Conservation (phyloP, 2,113 vertebrate genomes). For the Saiga tatarica region DNA sequence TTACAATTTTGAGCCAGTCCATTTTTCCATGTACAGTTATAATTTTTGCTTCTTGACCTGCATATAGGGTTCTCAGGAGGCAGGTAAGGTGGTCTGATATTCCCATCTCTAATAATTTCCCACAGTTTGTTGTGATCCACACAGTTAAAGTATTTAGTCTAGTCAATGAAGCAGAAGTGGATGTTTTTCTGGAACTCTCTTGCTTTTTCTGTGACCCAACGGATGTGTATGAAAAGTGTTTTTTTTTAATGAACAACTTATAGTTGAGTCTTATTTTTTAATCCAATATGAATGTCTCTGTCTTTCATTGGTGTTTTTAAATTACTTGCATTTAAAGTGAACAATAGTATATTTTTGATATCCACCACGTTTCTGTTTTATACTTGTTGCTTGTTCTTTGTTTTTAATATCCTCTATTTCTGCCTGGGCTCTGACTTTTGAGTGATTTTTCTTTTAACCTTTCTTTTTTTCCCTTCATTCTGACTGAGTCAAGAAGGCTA, state of each 20-base stretch:
- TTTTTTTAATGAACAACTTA: background rate
- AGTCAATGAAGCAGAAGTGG: too few relatives aligned
- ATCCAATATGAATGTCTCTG: background rate
- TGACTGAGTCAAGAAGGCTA: background rate
- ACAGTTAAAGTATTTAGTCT: too few relatives aligned
- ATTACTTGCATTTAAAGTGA: background rate
- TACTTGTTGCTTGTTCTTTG: background rate
- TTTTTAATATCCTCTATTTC: background rate
- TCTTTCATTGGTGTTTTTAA: background rate
- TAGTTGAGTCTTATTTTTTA: background rate
- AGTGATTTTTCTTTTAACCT: background rate
- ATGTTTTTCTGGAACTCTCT: background rate
- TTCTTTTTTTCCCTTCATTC: background rate
- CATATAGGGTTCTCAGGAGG: too few relatives aligned
- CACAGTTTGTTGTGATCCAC: too few relatives aligned
- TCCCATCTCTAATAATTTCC: too few relatives aligned
- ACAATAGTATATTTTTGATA: background rate
- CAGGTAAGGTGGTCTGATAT: too few relatives aligned
- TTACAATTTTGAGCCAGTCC: too few relatives aligned
- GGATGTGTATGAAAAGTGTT: background rate
- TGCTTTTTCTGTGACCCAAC: background rate
- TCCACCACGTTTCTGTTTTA: background rate
- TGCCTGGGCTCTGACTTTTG: background rate
- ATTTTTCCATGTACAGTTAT: too few relatives aligned
- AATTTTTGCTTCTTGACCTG: too few relatives aligned